These are phyloP conservation scores for Eurypyga helias DNA, from an alignment of 2,113 vertebrate genomes.

Conservation along the genomic window DNA sequence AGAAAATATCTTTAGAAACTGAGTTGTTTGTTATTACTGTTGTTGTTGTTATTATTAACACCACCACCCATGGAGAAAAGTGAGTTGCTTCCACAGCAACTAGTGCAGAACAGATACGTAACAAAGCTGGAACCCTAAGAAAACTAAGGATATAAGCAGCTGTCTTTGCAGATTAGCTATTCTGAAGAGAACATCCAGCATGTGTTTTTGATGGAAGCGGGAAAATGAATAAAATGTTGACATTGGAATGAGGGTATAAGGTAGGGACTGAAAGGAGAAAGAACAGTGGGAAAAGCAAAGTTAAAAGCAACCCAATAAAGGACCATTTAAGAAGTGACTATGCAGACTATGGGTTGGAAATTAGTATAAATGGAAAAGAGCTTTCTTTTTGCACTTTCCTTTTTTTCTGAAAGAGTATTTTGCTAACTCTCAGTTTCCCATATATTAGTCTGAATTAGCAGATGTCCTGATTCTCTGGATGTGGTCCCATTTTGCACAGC, in stretches of 20 bases:
- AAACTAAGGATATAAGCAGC: not conserved
- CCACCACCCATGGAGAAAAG: not conserved
- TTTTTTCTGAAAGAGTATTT: not conserved
- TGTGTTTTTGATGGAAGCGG: not conserved
- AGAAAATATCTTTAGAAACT: not conserved
- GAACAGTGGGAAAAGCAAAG: not conserved
- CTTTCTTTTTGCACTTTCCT: not conserved
- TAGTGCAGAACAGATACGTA: not conserved
- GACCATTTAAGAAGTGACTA: not conserved
- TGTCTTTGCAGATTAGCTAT: not conserved
- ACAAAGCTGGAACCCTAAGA: not conserved
- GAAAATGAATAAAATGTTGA: not conserved
- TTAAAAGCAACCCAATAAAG: not conserved
- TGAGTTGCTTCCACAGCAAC: not conserved
- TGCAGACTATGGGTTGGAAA: not conserved
- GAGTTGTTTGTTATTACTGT: not conserved
- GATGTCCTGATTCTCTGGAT: conserved; percentile 55
- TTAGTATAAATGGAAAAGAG: conserved; percentile 1
- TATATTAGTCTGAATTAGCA: conserved; percentile 60
- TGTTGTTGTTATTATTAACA: not conserved
- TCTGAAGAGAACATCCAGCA: not conserved
- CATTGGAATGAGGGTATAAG: not conserved
- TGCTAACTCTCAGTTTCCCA: not conserved
- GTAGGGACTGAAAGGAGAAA: not conserved
- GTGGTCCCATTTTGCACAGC: conserved; percentile 29